Base-by-base conservation (phyloP, 2,888 invertebrate species). In the Cephus spinipes region DNA sequence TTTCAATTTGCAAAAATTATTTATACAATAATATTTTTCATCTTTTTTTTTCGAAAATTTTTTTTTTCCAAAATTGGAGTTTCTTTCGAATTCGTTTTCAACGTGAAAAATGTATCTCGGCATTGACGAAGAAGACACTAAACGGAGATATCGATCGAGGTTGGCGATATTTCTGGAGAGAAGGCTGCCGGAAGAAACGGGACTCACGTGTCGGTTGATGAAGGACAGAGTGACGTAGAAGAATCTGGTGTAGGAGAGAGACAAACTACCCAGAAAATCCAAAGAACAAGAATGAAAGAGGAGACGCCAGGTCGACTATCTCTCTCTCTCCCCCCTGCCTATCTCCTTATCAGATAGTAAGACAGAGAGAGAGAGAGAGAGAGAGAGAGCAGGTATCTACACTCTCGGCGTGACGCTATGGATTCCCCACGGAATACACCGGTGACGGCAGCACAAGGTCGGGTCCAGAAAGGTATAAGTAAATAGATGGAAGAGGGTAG, bases 321-420 rank as follows among this genome's bases (percentile, higher is more conserved):
- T 40, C 12, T 36, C 12, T 36, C 36, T 36, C 15, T 15, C 55
- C 23, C 2, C 55, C 69, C 71, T 35, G 12, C 35, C 35, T 12
- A 35, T 31, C 6, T 3, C 33, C 6, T 32, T 68, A 35, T 35
- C 32, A 35, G 74, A 74, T 12, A 73, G 68, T 32, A 34, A 15
- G 35, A 68, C 30, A 34, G 74, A 77, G 12, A 73, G 35, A 73
- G 32, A 30, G 73, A 23, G 73, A n/a, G n/a, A n/a, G n/a, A n/a
- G n/a, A 69, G 69, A 69, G 69, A 71, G 71, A 30, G 12, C 31
- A 33, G 71, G 71, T 71, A 23, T 71, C 71, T 71, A 71, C 71
- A 36, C 79, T 74, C 74, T 75, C 77, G 78, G 81, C 82, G 82
- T 87, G 85, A 83, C 82, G 80, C 85, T 87, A 87, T 86, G 84